Percentiles rank a stretch among this genome's conserved stretches.
phyloP scores from a whole-genome alignment of 2,113 vertebrate genomes.

The Pipa parva region DNA sequence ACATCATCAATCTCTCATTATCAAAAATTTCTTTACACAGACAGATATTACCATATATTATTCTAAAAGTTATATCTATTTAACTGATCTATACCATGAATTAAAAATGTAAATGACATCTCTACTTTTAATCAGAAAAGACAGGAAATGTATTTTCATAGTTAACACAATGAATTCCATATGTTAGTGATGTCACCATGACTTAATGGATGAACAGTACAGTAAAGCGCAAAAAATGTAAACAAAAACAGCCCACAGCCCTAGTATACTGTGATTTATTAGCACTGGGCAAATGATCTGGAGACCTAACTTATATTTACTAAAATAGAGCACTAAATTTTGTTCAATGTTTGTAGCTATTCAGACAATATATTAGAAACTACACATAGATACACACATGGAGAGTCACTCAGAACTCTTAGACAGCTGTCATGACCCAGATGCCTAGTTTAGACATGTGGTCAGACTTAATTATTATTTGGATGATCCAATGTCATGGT shows the following conservation, averaged over 20 bases:
- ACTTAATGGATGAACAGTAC: background rate
- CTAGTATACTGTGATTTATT: too few relatives aligned
- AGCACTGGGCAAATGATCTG: too few relatives aligned
- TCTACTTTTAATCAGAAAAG: too few relatives aligned
- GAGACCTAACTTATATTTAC: too few relatives aligned
- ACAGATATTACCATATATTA: too few relatives aligned
- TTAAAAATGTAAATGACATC: too few relatives aligned
- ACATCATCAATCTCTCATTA: too few relatives aligned
- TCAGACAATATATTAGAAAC: slow-evolving; percentile 13
- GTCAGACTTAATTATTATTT: slow-evolving; percentile 39
- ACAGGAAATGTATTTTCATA: background rate
- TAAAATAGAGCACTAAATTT: background rate
- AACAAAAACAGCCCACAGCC: slow-evolving; percentile 15
- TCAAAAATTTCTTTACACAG: too few relatives aligned
- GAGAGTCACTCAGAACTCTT: slow-evolving; percentile 5
- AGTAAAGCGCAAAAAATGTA: background rate
- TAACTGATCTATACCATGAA: too few relatives aligned
- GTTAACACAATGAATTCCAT: background rate
- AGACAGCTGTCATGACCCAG: slow-evolving; percentile 28
- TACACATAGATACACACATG: slow-evolving; percentile 16
- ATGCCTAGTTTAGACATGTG: slow-evolving; percentile 35
- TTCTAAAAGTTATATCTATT: too few relatives aligned
- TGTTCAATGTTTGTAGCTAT: slow-evolving; percentile 8
- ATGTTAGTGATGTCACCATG: slow-evolving; percentile 1
- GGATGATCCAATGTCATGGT: slow-evolving; percentile 43